phyloP scores from a whole-genome alignment of 2,113 vertebrate genomes.

The Piprites chloris region DNA sequence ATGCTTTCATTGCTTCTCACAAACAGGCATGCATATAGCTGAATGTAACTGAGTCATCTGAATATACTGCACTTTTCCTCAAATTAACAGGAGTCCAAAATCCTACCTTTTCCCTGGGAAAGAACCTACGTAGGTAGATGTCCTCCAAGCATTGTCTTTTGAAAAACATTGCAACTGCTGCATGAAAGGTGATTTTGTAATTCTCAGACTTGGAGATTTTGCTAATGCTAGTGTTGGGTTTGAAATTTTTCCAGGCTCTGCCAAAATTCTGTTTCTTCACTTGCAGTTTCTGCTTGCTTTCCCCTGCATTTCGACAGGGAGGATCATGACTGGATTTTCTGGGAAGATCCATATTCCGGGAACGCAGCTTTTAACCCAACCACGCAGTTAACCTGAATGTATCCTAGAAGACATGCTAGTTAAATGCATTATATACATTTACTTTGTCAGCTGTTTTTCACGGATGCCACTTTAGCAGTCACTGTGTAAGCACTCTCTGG shows the following conservation, averaged over 20 bases:
- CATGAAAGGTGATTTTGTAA: not conserved
- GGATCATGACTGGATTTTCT: not conserved
- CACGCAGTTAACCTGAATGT: not conserved
- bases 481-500: not conserved
- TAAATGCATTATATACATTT: not conserved
- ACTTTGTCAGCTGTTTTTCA: slow-evolving; percentile 4
- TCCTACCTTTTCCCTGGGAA: not conserved
- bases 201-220: not conserved
- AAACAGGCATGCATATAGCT: not conserved
- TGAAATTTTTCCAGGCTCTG: not conserved
- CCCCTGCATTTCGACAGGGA: not conserved
- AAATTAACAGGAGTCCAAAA: not conserved
- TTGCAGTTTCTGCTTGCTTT: not conserved
- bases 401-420: not conserved
- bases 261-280: not conserved
- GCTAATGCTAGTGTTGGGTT: not conserved
- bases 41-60: slow-evolving; percentile 2
- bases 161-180: not conserved
- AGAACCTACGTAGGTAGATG: not conserved
- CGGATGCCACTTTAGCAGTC: not conserved
- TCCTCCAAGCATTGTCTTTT: not conserved
- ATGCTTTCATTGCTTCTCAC: not conserved
- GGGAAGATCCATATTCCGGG: not conserved
- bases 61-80: not conserved
- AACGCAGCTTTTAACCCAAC: slow-evolving; percentile 2